These are phyloP conservation scores for Ceratothoa steindachneri DNA, from an alignment of 2,888 invertebrate genomes.

Conservation along the genomic window DNA sequence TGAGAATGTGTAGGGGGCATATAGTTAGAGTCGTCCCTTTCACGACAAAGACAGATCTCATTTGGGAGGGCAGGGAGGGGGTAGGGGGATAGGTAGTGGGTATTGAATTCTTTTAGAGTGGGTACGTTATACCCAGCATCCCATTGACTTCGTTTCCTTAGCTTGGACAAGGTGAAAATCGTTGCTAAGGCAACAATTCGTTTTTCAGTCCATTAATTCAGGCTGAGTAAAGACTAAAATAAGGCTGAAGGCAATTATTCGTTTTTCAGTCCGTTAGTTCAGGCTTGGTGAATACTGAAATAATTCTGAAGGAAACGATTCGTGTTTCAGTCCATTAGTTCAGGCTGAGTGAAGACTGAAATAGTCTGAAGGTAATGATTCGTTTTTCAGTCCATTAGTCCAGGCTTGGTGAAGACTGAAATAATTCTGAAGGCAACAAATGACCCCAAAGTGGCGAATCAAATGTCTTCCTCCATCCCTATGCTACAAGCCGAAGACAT, in stretches of 20 bases:
- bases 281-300: slow-evolving; percentile 7
- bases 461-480: background rate
- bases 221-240: no score
- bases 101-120: no score
- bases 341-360: slow-evolving; percentile 9
- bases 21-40: no score
- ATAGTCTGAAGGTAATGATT: background rate
- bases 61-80: no score
- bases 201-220: no score
- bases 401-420: slow-evolving; percentile 12
- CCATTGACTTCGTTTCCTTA: no score
- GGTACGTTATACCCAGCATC: no score
- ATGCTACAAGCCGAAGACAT: slow-evolving; percentile 10
- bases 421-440: background rate
- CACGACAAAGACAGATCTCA: no score
- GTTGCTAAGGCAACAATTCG: no score
- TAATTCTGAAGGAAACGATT: background rate
- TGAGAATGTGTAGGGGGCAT: no score
- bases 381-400: slow-evolving; percentile 16
- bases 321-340: slow-evolving; percentile 14
- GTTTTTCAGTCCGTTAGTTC: slow-evolving; percentile 17
- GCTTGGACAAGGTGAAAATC: no score
- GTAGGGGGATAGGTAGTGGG: no score
- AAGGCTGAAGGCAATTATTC: background rate
- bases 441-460: background rate